phyloP scores from a whole-genome alignment of 2,113 vertebrate species.

The Panurus biarmicus region DNA sequence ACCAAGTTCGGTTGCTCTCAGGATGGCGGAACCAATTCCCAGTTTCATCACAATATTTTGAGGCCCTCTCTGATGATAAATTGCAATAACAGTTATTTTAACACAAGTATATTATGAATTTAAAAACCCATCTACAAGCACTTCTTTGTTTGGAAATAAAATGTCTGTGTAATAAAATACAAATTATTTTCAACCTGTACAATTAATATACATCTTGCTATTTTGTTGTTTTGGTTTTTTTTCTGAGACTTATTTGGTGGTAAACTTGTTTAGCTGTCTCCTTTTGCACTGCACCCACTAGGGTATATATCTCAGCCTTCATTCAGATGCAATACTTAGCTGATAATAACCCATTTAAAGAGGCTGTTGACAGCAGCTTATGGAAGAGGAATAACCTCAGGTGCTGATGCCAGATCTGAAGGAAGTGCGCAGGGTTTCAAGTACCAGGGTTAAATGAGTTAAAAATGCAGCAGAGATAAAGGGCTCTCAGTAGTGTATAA shows the following conservation, averaged over 20 bases:
- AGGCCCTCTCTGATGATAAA: constrained; percentile 81
- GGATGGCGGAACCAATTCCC: constrained; percentile 94
- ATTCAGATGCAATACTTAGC: not conserved
- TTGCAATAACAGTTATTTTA: not conserved
- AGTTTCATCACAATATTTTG: constrained; percentile 87
- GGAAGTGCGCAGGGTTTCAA: not conserved
- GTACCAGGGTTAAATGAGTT: not conserved
- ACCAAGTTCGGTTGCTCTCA: constrained; percentile 92
- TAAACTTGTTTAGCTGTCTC: not conserved
- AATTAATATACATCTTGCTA: not conserved
- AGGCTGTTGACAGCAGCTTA: not conserved
- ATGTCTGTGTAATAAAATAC: not conserved
- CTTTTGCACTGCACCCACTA: not conserved
- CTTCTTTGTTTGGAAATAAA: not conserved
- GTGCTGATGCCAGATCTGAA: not conserved
- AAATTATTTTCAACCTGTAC: not conserved
- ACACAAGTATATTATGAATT: not conserved
- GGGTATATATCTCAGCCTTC: not conserved
- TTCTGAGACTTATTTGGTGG: not conserved
- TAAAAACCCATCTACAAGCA: not conserved
- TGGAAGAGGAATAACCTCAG: not conserved
- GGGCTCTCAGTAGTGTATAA: not conserved
- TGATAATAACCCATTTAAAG: not conserved
- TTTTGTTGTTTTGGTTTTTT: not conserved
- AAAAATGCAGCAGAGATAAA: not conserved